Evolutionary conservation across 2,797 vertebrate genomes (phyloP).

Genomic region (Pseudopleuronectes americanus): DNA sequence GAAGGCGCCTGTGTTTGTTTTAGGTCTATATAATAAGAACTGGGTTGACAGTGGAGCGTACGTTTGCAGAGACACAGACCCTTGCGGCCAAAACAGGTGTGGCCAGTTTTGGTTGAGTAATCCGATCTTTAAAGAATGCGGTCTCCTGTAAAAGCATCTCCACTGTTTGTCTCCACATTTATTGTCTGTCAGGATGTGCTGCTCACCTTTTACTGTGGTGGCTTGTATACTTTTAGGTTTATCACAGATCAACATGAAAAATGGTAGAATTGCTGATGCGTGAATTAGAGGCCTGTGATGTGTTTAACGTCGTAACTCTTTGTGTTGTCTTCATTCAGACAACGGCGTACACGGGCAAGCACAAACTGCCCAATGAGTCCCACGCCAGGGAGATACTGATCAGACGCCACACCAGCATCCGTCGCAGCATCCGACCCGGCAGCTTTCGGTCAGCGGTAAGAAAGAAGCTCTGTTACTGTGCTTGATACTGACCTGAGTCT

Average conservation of each 20-base stretch:
- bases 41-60: conserved; percentile 7
- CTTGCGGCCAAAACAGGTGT: conserved; percentile 45
- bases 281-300: background rate
- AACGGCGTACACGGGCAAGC: conserved; percentile 89
- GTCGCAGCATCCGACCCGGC: conserved; percentile 86
- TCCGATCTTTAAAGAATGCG: conserved; percentile 35
- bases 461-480: background rate
- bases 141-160: conserved; percentile 23
- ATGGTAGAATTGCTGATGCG: background rate
- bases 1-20: conserved; percentile 24
- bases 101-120: conserved; percentile 59
- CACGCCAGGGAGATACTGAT: conserved; percentile 94
- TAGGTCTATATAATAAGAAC: background rate
- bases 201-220: background rate
- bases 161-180: background rate
- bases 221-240: too few species aligned
- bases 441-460: conserved; percentile 75
- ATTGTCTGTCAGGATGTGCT: background rate
- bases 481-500: background rate
- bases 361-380: conserved; percentile 88
- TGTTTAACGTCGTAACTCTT: background rate
- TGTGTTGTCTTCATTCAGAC: conserved; percentile 83
- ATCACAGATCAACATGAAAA: background rate
- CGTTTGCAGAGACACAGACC: background rate
- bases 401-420: conserved; percentile 89